Evolutionary conservation across 2,113 vertebrate genomes (phyloP), one percentile per base, ranked within the genome.

Genomic region (Pungitius pungitius): DNA sequence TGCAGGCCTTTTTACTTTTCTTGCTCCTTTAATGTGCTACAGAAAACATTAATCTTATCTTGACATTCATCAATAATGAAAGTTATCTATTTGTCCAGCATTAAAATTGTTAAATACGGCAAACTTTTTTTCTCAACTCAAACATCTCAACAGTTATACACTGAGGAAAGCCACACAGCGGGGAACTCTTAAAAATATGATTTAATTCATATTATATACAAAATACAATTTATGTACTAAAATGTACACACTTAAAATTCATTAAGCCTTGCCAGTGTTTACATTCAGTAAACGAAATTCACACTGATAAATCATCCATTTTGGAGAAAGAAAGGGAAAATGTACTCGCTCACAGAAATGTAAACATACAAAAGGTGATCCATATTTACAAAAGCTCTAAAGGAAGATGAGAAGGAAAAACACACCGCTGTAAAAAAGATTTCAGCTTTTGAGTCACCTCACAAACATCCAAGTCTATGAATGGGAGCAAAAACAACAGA

Each of bases 151-250:
- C 9, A 10, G 11, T 79, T 4, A 10, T 64, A 59, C 24, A 71
- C 43, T 81, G 66, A 69, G 2, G 0, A 77, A 77, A 80, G n/a
- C 9, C 54, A 74, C 78, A 63, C 56, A 69, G 56, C 10, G 52
- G 49, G 35, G 58, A 63, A 33, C 15, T 91, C 89, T 92, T 93
- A 94, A 94, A 95, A 95, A 95, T 94, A 93, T 76, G 78, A 92
- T 91, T 91, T 92, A 85, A 92, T 95, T 94, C 91, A 84, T 90
- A 71, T 87, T 91, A 93, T 94, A 82, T 95, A 95, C 89, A 96
- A 96, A 95, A 96, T 92, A 93, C 81, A 89, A 90, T 90, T 89
- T 90, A 94, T 94, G 94, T 96, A 96, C 93, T 90, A 95, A 96
- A 95, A 94, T 93, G 92, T 94, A 94, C 93, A 94, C 87, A 90